Conservation (phyloP, 2,113 vertebrate species). For the Crypturellus undulatus region DNA sequence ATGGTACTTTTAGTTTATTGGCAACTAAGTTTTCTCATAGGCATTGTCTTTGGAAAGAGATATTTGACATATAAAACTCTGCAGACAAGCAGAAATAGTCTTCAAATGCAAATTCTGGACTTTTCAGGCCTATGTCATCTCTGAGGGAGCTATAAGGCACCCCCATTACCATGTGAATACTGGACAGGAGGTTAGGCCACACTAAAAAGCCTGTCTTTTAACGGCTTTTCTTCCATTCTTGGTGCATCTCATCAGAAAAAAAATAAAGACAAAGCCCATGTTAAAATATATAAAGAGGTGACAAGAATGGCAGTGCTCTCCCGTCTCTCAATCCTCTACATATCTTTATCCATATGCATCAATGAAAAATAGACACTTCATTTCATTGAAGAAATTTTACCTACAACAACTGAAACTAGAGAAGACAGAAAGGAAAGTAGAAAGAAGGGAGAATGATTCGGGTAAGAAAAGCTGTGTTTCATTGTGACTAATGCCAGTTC, state of each 20-base stretch:
- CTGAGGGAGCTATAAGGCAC: neutral
- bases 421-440: neutral
- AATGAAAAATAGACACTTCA: neutral
- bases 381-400: neutral
- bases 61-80: neutral
- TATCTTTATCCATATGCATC: neutral
- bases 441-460: neutral
- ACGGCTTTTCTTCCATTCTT: neutral
- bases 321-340: neutral
- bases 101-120: neutral
- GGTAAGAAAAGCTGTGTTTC: neutral
- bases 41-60: neutral
- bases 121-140: neutral
- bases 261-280: neutral
- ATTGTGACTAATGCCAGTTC: neutral
- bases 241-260: neutral
- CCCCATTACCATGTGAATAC: neutral
- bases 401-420: constrained; percentile 18
- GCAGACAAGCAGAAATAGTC: neutral
- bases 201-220: neutral
- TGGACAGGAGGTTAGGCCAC: neutral
- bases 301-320: neutral
- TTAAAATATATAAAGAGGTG: neutral
- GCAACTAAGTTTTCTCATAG: neutral
- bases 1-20: neutral